Evolutionary conservation across 2,113 vertebrate species (phyloP).

Genomic region (Chionomys nivalis): DNA sequence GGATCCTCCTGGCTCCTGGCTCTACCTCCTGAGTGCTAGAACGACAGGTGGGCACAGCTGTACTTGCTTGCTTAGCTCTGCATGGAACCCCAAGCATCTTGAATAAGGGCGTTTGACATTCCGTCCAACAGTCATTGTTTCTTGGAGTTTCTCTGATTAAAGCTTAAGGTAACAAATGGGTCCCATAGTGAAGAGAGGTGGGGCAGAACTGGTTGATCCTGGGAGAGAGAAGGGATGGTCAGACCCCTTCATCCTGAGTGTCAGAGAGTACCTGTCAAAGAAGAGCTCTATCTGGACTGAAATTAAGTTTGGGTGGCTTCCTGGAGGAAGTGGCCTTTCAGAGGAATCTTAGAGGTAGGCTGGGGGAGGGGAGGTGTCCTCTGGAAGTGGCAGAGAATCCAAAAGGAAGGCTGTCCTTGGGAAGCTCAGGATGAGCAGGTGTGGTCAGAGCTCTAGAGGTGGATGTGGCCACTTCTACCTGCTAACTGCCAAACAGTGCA

Average conservation of each 20-base stretch:
- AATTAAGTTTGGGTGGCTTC: neutral
- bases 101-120: neutral
- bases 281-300: neutral
- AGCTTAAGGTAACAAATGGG: neutral
- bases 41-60: neutral
- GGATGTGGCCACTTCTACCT: neutral
- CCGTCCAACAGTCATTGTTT: neutral
- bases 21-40: neutral
- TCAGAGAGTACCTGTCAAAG: neutral
- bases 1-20: neutral
- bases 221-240: neutral
- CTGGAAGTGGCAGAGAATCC: neutral
- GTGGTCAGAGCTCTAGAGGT: neutral
- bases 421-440: neutral
- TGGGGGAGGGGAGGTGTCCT: neutral
- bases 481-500: too few relatives aligned
- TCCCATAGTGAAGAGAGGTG: neutral
- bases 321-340: neutral
- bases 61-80: neutral
- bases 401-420: neutral
- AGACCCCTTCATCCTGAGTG: neutral
- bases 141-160: neutral
- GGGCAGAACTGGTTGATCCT: too few relatives aligned
- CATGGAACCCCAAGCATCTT: too few relatives aligned
- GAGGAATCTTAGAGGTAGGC: neutral